Conservation (phyloP, 2,888 invertebrate genomes). For the Parnassius orleans region DNA sequence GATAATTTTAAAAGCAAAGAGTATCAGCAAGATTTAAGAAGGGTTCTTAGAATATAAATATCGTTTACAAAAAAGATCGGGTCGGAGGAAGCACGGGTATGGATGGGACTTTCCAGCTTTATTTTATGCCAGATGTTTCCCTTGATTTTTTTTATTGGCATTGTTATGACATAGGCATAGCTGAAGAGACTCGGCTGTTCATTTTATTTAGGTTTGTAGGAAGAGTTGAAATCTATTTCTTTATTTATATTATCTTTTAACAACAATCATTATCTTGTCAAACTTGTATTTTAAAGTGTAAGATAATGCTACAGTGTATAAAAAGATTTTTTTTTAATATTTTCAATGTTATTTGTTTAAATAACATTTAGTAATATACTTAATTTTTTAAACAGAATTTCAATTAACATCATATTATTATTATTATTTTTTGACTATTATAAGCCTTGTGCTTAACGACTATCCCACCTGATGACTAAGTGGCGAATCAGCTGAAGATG, state of each 20-base stretch:
- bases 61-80: slow-evolving; percentile 25
- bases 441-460: too few species aligned
- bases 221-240: slow-evolving; percentile 17
- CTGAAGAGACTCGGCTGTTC: slow-evolving; percentile 21
- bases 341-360: too few species aligned
- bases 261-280: slow-evolving; percentile 12
- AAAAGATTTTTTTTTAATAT: not conserved
- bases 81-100: slow-evolving; percentile 18
- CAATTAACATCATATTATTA: too few species aligned
- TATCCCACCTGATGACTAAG: too few species aligned
- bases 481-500: too few species aligned
- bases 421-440: too few species aligned
- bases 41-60: slow-evolving; percentile 24
- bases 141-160: slow-evolving; percentile 28
- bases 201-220: slow-evolving; percentile 25
- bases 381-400: too few species aligned
- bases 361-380: too few species aligned
- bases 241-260: slow-evolving; percentile 17
- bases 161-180: slow-evolving; percentile 23
- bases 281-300: not conserved
- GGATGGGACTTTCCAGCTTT: slow-evolving; percentile 21
- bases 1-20: slow-evolving; percentile 12
- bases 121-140: slow-evolving; percentile 28
- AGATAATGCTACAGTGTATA: not conserved
- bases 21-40: slow-evolving; percentile 15